Base-by-base conservation (phyloP, 2,113 vertebrate species). In the Felis catus region DNA sequence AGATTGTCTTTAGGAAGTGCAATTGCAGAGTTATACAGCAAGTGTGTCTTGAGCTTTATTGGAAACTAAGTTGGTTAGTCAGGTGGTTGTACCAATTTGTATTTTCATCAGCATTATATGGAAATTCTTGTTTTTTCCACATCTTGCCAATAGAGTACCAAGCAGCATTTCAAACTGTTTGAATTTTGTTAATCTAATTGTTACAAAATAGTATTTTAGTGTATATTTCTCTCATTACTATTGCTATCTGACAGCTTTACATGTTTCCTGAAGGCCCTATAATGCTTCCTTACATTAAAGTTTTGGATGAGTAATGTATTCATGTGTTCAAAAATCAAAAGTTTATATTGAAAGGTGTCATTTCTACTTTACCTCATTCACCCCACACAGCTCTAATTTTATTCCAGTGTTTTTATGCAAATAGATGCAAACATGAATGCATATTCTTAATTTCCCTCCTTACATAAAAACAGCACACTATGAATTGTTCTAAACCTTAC, bases 171-270 rank as follows among this genome's bases (percentile, higher is more conserved):
- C 51, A 76, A 66, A 71, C 16, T 76, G 23, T 71, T 96, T 36
- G 65, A 63, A 51, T 87, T 97, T 93, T 92, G 25, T 97, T 96
- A 89, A 83, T 79, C 13, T 94, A 76, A 61, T 90, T 36, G 33
- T 82, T 85, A 82, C 86, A 45, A 89, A 78, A 88, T 53, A 4
- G 12, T 23, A 79, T 83, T 80, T 63, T 81, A 12, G 80, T 68
- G 80, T 51, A 51, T 48, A 81, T 83, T 84, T 80, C 68, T 91
- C 74, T 71, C 25, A 89, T 71, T 78, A 82, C 39, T 92, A 39
- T 29, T 91, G 29, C 41, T 89, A 1, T 33, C 41, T 74, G 61
- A 29, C 48, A 84, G 11, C 55, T 84, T 93, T 73, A 58, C 25
- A 71, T 45, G 39, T 83, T 93, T 94, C 18, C 53, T 89, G 45